Conservation (phyloP, 2,113 vertebrate genomes). For the Xyrauchen texanus region DNA sequence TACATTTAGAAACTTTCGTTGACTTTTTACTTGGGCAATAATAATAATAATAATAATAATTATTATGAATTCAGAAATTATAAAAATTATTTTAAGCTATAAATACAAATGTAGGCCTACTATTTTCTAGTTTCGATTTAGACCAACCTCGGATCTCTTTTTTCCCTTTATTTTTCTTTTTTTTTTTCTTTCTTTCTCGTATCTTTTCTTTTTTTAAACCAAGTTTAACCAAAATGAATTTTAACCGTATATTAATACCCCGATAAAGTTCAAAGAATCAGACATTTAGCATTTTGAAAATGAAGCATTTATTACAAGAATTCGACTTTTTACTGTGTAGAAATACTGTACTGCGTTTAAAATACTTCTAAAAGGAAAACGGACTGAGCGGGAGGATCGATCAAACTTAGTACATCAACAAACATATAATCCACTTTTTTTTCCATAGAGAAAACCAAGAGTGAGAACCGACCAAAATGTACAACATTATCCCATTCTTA, state of each 20-base stretch:
- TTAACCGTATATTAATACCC: no score
- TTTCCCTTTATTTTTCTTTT: no score
- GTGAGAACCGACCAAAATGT: neutral
- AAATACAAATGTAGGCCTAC: no score
- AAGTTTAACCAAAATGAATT: no score
- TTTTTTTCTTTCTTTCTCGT: no score
- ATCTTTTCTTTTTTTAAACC: no score
- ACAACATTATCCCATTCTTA: conserved; percentile 14
- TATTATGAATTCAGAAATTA: no score
- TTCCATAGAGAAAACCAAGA: conserved; percentile 21
- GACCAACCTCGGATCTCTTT: no score
- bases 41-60: no score
- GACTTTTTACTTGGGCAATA: neutral
- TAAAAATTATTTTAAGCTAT: no score
- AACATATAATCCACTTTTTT: neutral
- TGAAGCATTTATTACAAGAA: conserved; percentile 54
- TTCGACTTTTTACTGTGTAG: conserved; percentile 32
- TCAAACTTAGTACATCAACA: conserved; percentile 18
- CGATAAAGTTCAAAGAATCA: neutral
- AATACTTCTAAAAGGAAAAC: conserved; percentile 33
- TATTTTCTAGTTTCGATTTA: no score
- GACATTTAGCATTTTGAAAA: conserved; percentile 39
- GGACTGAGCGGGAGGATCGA: conserved; percentile 1
- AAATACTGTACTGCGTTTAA: conserved; percentile 25
- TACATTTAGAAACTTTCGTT: neutral